Base-by-base conservation (phyloP, 2,888 invertebrate species). In the Drosophila putrida region DNA sequence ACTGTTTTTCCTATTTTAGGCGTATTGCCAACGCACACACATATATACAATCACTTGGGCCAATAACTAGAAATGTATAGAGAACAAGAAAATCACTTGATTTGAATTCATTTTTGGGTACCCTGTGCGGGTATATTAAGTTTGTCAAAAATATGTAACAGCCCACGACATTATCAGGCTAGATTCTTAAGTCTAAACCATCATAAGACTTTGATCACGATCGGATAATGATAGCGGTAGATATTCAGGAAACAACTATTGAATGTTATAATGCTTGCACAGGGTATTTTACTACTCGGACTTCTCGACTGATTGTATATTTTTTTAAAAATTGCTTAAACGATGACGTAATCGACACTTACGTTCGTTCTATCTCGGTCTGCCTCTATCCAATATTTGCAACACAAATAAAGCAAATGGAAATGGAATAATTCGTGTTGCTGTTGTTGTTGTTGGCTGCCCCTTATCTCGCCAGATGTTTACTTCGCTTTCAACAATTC, bases 391-490 rank as follows among this genome's bases (percentile, higher is more conserved):
- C 80, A 80, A 79, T 79, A 62, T 80, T 80, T 71, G 81, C 80
- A 81, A 78, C 65, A 62, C 38, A 44, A 35, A 55, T 63, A 28
- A 38, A 50, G 61, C 58, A 49, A 54, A 53, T 46, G 43, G 31
- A 25, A 44, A 28, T 54, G 31, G 25, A 20, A 20, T 20, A 20
- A 20, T 1, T 20, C 20, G 1, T 33, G 13, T 20, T 13, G 31
- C 28, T 33, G 46, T 27, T 57, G 71, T 20, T 13, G 31, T 35
- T 33, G 46, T 27, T 57, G 71, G 62, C 51, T 20, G 20, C 77
- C 82, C 88, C 88, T 82, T 82, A 82, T 82, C 82, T 84, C 60
- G 84, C 72, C 85, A 85, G 89, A 85, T 85, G 89, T 89, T 87
- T 88, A 71, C 68, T 72, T 47, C 51, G 51, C 51, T 46, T 47